Evolutionary conservation across 2,797 vertebrate genomes (phyloP).

Genomic region (Sebastes minor): DNA sequence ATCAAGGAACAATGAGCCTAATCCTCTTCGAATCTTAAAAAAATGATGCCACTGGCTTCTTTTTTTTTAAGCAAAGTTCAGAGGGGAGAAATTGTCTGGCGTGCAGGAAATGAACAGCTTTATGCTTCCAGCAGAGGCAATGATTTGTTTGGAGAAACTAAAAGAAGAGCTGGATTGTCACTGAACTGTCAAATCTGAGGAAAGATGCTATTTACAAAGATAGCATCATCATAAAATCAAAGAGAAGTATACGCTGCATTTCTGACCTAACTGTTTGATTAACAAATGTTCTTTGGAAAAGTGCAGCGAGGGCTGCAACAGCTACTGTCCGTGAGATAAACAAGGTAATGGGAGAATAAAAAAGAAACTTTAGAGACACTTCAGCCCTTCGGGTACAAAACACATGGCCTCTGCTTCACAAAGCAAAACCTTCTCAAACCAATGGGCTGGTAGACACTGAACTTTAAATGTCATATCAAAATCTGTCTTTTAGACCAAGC

Average conservation of each 20-base stretch:
- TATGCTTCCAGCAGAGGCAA: neutral
- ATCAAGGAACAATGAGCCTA: constrained; percentile 3
- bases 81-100: constrained; percentile 13
- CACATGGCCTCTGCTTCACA: neutral
- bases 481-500: neutral
- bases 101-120: constrained; percentile 23
- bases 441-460: neutral
- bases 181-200: neutral
- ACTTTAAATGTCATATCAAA: constrained; percentile 13
- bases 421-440: neutral
- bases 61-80: neutral
- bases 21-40: neutral
- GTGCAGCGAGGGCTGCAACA: neutral
- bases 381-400: neutral
- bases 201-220: neutral
- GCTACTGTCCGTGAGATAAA: neutral
- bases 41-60: neutral
- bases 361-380: neutral
- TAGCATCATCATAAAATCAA: neutral
- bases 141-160: neutral
- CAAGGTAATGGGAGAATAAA: neutral
- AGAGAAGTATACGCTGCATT: neutral
- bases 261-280: neutral
- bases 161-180: constrained; percentile 7
- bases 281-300: neutral